Percentiles rank a stretch among this genome's conserved stretches.
These are phyloP conservation scores for Dolichotis patagonum DNA, from an alignment of 2,113 vertebrate genomes.

Conservation along the genomic window DNA sequence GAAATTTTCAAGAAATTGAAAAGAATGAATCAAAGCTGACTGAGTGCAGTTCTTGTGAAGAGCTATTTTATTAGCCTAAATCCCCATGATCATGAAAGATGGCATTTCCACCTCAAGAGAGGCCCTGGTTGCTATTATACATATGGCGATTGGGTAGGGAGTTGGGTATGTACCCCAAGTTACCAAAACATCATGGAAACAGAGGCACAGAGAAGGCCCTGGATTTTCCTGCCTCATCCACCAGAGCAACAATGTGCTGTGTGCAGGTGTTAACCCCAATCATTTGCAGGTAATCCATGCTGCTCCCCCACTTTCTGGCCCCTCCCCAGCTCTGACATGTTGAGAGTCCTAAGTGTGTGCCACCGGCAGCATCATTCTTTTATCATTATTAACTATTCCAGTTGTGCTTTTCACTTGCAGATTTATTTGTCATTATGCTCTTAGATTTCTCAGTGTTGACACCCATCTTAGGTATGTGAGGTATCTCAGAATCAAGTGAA, in stretches of 20 bases:
- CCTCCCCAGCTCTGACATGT: background rate
- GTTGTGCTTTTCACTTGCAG: background rate
- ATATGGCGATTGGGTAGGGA: rapidly evolving
- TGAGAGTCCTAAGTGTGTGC: background rate
- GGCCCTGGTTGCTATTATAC: background rate
- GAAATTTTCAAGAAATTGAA: background rate
- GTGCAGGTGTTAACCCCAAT: background rate
- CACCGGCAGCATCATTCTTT: rapidly evolving
- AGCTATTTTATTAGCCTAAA: background rate
- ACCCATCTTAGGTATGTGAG: background rate
- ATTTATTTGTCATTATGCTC: background rate
- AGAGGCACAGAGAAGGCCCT: background rate
- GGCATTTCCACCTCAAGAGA: background rate
- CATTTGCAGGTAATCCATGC: background rate
- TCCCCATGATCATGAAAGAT: background rate
- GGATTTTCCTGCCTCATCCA: rapidly evolving
- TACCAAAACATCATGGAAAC: background rate
- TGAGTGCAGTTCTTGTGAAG: background rate
- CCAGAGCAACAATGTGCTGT: background rate
- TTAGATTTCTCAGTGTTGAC: background rate
- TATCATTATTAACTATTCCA: background rate
- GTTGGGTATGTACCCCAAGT: background rate
- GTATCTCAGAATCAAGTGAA: background rate
- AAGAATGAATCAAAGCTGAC: background rate
- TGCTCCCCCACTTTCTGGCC: background rate